Percentiles rank a stretch among this genome's conserved stretches.
Conservation (phyloP, 2,797 vertebrate genomes). For the Corythornis leucogaster region DNA sequence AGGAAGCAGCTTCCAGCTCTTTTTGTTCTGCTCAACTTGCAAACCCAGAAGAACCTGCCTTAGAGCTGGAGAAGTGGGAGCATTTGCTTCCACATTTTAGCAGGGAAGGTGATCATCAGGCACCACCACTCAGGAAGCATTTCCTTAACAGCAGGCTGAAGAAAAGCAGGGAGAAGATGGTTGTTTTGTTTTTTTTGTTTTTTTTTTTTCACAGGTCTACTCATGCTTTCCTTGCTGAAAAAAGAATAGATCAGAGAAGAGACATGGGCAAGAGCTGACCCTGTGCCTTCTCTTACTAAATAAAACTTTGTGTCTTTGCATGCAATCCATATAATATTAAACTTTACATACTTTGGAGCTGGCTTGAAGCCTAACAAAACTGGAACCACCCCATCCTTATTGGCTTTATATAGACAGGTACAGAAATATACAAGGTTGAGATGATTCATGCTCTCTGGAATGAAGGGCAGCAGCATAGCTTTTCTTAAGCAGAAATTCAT, state of each 20-base stretch:
- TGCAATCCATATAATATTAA: slow-evolving; percentile 52
- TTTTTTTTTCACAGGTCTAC: not conserved
- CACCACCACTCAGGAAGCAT: not conserved
- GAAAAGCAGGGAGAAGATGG: not conserved
- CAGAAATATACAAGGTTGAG: slow-evolving; percentile 64
- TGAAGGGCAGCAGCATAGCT: slow-evolving; percentile 47
- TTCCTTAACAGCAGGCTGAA: not conserved
- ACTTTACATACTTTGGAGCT: slow-evolving; percentile 23
- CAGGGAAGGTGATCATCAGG: not conserved
- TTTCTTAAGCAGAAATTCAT: slow-evolving; percentile 57
- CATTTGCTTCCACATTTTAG: not conserved
- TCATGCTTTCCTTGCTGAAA: slow-evolving; percentile 11
- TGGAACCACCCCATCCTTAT: slow-evolving; percentile 66
- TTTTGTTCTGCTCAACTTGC: not conserved
- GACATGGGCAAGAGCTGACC: not conserved
- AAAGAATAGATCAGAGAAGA: not conserved
- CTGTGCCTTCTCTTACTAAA: not conserved
- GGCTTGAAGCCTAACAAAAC: slow-evolving; percentile 62
- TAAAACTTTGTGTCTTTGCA: not conserved
- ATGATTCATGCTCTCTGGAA: slow-evolving; percentile 70
- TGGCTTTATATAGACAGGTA: slow-evolving; percentile 73
- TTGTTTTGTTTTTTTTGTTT: not conserved
- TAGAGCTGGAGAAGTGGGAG: not conserved
- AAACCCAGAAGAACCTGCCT: not conserved
- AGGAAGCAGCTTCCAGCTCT: not conserved